Base-by-base conservation (phyloP, 2,113 vertebrate species). In the Cygnus atratus region DNA sequence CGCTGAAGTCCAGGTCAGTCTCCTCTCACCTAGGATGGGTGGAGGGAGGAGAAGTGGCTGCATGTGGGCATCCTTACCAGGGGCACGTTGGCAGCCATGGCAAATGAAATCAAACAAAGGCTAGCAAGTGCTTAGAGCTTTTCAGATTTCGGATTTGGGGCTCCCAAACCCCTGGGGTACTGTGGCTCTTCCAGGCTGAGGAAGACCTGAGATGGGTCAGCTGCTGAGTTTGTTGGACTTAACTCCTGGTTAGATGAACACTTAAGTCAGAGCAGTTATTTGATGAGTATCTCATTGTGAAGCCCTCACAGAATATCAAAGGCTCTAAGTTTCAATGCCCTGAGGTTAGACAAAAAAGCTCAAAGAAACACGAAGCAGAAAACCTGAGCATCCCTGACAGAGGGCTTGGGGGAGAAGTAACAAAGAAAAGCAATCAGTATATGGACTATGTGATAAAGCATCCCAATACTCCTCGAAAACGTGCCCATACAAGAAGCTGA, bases 321-420 rank as follows among this genome's bases (percentile, higher is more conserved):
- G 86, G 29, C 9, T 58, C 12, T 57, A 75, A 87, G 58, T 92
- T 92, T 65, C 80, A 54, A 28, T 93, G 90, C 88, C 92, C 90
- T 50, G 76, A 96, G 93, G 90, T 96, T 84, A 95, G 76, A 93
- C 93, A 93, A 92, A 95, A 90, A 86, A 63, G 72, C 92, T 96
- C 88, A 90, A 91, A 90, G 84, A 86, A 92, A 58, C 43, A 72
- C 29, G 81, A 86, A 72, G 76, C 61, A 88, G 80, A 84, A 90
- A 93, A 89, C 62, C 37, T 54, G 76, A 92, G 65, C 43, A 84
- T 78, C 43, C 17, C 48, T 92, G 92, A 73, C 61, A 91, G 93
- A 78, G 58, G 35, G 84, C 76, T 93, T 90, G 0, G 0, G 92
- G 88, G 90, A 87, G 52, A 87, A 73, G 83, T 90, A 88, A 68